These are phyloP conservation scores for Macropodus opercularis DNA, from an alignment of 2,797 vertebrate genomes.

Conservation along the genomic window DNA sequence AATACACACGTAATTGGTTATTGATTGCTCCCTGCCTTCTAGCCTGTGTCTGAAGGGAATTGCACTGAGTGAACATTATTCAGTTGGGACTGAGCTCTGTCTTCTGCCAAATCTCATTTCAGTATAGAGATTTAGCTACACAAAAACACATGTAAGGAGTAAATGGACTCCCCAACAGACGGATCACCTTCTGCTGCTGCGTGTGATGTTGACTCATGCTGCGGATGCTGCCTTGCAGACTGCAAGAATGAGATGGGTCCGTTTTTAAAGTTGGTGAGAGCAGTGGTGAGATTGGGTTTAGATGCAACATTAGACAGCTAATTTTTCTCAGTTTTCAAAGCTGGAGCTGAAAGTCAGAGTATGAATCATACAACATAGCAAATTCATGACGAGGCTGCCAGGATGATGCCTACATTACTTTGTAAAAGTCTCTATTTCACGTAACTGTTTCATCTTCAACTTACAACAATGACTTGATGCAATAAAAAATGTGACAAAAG, in stretches of 20 bases:
- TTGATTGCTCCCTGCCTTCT: conserved; percentile 55
- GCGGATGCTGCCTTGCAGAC: conserved; percentile 59
- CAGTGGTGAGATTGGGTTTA: conserved; percentile 66
- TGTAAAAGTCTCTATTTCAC: no score
- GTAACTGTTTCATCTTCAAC: no score
- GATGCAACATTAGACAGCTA: conserved; percentile 1
- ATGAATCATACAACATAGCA: not conserved
- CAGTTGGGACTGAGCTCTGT: conserved; percentile 40
- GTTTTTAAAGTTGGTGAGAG: conserved; percentile 73
- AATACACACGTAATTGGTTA: conserved; percentile 65
- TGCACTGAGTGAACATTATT: conserved; percentile 33
- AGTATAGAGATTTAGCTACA: conserved; percentile 52
- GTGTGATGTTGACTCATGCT: conserved; percentile 63
- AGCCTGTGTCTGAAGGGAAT: conserved; percentile 36
- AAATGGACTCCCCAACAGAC: conserved; percentile 42
- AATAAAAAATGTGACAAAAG: no score
- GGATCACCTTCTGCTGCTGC: conserved; percentile 50
- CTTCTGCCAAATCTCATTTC: conserved; percentile 47
- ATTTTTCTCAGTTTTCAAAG: not conserved
- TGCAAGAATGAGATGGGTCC: conserved; percentile 71
- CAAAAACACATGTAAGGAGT: conserved; percentile 21
- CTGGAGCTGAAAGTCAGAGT: not conserved
- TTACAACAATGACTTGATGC: no score
- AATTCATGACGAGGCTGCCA: not conserved
- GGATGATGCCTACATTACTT: no score